Evolutionary conservation across 2,888 invertebrate species (phyloP).

Genomic region (Epicampocera succincta): DNA sequence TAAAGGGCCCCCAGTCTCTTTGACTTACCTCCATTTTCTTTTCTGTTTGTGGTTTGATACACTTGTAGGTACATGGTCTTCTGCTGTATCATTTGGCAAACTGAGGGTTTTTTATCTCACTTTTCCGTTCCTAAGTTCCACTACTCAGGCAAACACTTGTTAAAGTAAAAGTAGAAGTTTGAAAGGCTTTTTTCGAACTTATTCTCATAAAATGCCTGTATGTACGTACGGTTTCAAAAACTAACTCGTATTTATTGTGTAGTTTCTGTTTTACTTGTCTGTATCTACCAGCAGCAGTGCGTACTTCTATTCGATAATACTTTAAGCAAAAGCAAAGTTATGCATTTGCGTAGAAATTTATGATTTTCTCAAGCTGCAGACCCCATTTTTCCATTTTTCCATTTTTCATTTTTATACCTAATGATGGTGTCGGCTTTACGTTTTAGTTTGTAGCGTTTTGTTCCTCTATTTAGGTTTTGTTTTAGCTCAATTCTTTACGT

Average conservation of each 20-base stretch:
- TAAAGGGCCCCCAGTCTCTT: no score
- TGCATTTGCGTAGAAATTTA: conserved; percentile 33
- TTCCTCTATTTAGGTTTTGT: conserved; percentile 41
- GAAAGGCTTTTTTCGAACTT: not conserved
- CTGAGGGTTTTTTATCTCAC: conserved; percentile 57
- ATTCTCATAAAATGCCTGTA: not conserved
- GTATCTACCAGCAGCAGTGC: conserved; percentile 48
- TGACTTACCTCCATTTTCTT: no score
- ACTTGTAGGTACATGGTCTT: conserved; percentile 27
- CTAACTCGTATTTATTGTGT: conserved; percentile 11
- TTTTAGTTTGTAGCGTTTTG: conserved; percentile 50
- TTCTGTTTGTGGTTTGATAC: conserved; percentile 11
- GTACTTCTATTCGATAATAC: conserved; percentile 37
- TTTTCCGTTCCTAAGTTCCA: conserved; percentile 18
- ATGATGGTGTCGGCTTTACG: conserved; percentile 51
- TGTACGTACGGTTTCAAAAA: conserved; percentile 29
- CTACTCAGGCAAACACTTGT: conserved; percentile 6
- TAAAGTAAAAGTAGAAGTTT: conserved; percentile 1
- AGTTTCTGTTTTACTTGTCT: not conserved
- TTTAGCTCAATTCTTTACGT: conserved; percentile 28
- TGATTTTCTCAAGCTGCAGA: conserved; percentile 59
- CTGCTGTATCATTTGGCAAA: conserved; percentile 54
- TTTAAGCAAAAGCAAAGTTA: conserved; percentile 2
- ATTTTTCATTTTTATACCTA: conserved; percentile 41
- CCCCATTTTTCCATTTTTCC: no score